Percentiles rank a stretch among this genome's conserved stretches.
phyloP scores from a whole-genome alignment of 2,797 vertebrate species.

The Acanthurus tractus region DNA sequence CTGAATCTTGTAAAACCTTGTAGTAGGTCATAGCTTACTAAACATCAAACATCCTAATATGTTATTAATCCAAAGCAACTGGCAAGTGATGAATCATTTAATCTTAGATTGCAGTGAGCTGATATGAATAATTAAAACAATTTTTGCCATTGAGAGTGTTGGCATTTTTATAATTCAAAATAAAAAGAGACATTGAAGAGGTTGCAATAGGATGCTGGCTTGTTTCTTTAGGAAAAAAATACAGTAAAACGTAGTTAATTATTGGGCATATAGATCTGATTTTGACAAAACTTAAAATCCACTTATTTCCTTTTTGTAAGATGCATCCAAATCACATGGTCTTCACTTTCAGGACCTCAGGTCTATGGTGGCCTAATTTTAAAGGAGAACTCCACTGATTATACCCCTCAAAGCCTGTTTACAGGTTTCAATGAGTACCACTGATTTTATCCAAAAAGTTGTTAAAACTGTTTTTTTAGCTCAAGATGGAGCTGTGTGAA shows the following conservation, averaged over 20 bases:
- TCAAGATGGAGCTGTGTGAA: not conserved
- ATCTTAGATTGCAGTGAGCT: conserved; percentile 37
- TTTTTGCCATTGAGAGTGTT: conserved; percentile 33
- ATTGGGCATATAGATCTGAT: not conserved
- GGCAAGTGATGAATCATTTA: conserved; percentile 66
- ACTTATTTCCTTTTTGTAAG: not conserved
- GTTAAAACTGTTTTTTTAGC: no score
- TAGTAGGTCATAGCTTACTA: conserved; percentile 57
- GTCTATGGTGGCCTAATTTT: not conserved
- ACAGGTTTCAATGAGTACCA: not conserved
- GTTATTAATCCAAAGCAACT: conserved; percentile 65
- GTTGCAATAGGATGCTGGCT: not conserved
- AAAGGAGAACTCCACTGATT: not conserved
- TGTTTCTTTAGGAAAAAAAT: not conserved
- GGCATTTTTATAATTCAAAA: conserved; percentile 37
- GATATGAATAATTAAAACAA: conserved; percentile 52
- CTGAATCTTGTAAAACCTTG: conserved; percentile 52
- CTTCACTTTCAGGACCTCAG: not conserved
- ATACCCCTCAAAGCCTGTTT: not conserved
- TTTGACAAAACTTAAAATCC: not conserved
- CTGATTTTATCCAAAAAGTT: no score
- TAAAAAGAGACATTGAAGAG: conserved; percentile 24
- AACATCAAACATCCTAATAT: conserved; percentile 68
- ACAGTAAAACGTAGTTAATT: conserved; percentile 7
- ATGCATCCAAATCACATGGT: not conserved